A percentile compares a stretch with the other conserved stretches of the same genome.
These are phyloP conservation scores for Drosophila athabasca DNA, from an alignment of 1,140 invertebrate species.

Conservation along the genomic window DNA sequence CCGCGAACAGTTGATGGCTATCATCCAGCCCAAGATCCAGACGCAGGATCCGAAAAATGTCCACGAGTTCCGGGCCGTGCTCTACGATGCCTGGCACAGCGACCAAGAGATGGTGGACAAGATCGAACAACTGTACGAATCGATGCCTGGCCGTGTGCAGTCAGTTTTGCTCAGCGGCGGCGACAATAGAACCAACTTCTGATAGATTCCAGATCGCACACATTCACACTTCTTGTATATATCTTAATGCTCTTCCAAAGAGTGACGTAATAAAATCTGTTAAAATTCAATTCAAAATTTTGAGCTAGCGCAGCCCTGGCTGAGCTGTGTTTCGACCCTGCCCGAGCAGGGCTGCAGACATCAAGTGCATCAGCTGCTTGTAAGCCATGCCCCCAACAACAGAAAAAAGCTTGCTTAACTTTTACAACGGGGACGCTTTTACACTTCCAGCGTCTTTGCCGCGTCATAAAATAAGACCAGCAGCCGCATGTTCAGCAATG, in stretches of 20 bases:
- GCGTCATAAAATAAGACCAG: slow-evolving; percentile 45
- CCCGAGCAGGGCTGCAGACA: slow-evolving; percentile 9
- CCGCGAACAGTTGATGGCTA: slow-evolving; percentile 61
- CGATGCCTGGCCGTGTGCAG: slow-evolving; percentile 62
- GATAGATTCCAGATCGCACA: too few species aligned
- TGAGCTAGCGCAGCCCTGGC: slow-evolving; percentile 16
- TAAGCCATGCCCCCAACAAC: slow-evolving; percentile 41
- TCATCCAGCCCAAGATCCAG: slow-evolving; percentile 59
- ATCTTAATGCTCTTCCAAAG: too few species aligned
- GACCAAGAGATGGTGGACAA: slow-evolving; percentile 60
- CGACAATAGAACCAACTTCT: slow-evolving; percentile 35
- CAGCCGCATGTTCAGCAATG: slow-evolving; percentile 10
- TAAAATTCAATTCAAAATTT: neutral
- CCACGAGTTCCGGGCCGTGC: slow-evolving; percentile 47
- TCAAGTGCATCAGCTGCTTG: slow-evolving; percentile 37
- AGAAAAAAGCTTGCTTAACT: slow-evolving; percentile 54
- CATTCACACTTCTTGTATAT: too few species aligned
- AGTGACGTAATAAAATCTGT: slow-evolving; percentile 8
- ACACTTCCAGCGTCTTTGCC: slow-evolving; percentile 64
- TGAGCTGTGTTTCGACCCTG: slow-evolving; percentile 14
- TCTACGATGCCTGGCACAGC: slow-evolving; percentile 68
- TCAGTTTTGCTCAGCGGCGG: slow-evolving; percentile 52
- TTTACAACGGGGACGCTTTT: slow-evolving; percentile 14
- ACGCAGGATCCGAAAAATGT: slow-evolving; percentile 50
- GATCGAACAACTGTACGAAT: slow-evolving; percentile 58